Evolutionary conservation across 1,140 invertebrate genomes (phyloP), one percentile per base, ranked within the genome.

Genomic region (Cotesia vestalis): DNA sequence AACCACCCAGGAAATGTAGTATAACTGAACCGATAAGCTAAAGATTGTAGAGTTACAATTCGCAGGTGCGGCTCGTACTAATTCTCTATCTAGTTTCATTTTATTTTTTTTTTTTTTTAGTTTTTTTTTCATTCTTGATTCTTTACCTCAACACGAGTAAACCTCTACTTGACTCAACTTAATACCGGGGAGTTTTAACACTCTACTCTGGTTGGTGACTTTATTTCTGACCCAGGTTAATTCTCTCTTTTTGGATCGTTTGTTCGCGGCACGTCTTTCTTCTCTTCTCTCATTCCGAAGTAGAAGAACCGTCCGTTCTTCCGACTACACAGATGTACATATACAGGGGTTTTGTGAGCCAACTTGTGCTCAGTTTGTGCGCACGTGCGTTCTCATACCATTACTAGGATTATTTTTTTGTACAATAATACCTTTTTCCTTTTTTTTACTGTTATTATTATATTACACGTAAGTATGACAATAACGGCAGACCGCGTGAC

Each of bases 11-110:
- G 40, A 46, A 46, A 46, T 46, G 40, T 46, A 46, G 11, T 11
- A 46, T 46, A 46, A 46, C 6, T 46, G 11, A 46, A 46, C 40
- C 40, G 53, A 55, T 55, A 55, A 55, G 53, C 46, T 51, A 51
- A 55, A 55, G 53, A n/a, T n/a, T 55, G 53, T 55, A 14, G 27
- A 27, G 14, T 17, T 17, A 55, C 12, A 5, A 55, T 55, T 17
- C 53, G 17, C 53, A 55, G 53, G 53, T 55, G 53, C 17, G 53
- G 53, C 53, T 55, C 53, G 53, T 55, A 55, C 53, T n/a, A 55
- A 55, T 55, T 55, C 53, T 55, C 53, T 55, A n/a, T 5, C n/a
- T 14, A 17, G 5, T 12, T 55, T 55, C 4, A n/a, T 55, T 17
- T 14, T 55, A 14, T 17, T 55, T 55, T 1, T 12, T 55, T 55